A percentile compares a stretch with the other conserved stretches of the same genome.
Conservation (phyloP, 2,113 vertebrate genomes). For the Hymenochirus boettgeri region DNA sequence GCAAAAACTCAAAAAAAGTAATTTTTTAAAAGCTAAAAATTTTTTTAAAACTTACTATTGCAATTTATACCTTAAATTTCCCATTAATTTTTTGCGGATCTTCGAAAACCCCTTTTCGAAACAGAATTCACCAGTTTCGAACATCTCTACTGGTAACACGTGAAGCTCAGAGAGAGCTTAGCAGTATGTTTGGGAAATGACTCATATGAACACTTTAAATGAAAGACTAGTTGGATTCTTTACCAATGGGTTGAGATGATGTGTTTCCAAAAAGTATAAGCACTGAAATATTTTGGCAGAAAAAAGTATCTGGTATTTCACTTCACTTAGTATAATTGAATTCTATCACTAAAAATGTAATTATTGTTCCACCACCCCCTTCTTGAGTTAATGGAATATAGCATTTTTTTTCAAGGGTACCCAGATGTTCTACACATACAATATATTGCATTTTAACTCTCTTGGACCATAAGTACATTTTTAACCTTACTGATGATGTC, state of each 20-base stretch:
- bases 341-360: constrained; percentile 15
- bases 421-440: constrained; percentile 13
- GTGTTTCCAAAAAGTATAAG: constrained; percentile 4
- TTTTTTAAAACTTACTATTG: no score
- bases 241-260: constrained; percentile 4
- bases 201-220: background rate
- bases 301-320: constrained; percentile 22
- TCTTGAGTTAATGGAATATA: constrained; percentile 3
- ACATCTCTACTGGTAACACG: no score
- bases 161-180: no score
- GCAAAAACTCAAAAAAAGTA: no score
- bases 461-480: background rate
- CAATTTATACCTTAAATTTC: no score
- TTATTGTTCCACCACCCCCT: background rate
- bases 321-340: constrained; percentile 28
- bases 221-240: constrained; percentile 17
- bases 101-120: no score
- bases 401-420: background rate
- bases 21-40: no score
- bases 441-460: constrained; percentile 1
- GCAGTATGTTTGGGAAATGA: no score
- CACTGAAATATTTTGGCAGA: constrained; percentile 5
- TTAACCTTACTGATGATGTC: background rate
- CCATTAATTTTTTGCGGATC: no score
- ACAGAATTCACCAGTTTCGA: no score